Base-by-base conservation (phyloP, 2,888 invertebrate genomes). In the Tuberolachnus salignus region DNA sequence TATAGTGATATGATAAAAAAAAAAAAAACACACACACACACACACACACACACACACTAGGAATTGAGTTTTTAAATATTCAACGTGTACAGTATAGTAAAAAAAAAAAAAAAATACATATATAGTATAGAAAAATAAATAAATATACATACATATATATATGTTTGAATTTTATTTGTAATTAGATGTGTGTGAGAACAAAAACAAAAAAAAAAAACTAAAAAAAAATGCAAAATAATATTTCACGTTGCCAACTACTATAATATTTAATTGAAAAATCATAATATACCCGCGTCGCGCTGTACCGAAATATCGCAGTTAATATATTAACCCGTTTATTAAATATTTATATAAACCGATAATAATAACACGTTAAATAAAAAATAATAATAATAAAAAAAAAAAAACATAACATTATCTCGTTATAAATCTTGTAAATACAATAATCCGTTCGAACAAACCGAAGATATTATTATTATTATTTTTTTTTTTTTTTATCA, bases 261-360 rank as follows among this genome's bases (percentile, higher is more conserved):
- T 55, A 21, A n/a, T 71, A 26, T 71, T 64, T 42, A 69, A 78
- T 78, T 78, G 78, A 78, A 78, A 75, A 69, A 59, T 59, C 49
- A 61, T 42, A 23, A 51, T n/a, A 51, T 21, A 34, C n/a, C n/a
- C 63, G 3, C 42, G 51, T 51, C 63, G 9, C n/a, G n/a, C 34
- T 34, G 63, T 63, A 21, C 16, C n/a, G 11, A 51, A 63, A 53
- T 21, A 16, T 57, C n/a, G 51, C 64, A 34, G 34, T 34, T 34
- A 4, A 34, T 34, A 34, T 64, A 64, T 64, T 64, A 53, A 23
- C 73, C 53, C 53, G 64, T 74, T 74, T 74, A 74, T 64, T n/a
- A 23, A 63, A 44, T 44, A 44, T 46, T 34, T 34, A 23, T 34
- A 23, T 21, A 64, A 63, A 73, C 16, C 26, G n/a, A n/a, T n/a